These are phyloP conservation scores for Tiliacea citrago DNA, from an alignment of 2,888 invertebrate genomes.

Conservation along the genomic window DNA sequence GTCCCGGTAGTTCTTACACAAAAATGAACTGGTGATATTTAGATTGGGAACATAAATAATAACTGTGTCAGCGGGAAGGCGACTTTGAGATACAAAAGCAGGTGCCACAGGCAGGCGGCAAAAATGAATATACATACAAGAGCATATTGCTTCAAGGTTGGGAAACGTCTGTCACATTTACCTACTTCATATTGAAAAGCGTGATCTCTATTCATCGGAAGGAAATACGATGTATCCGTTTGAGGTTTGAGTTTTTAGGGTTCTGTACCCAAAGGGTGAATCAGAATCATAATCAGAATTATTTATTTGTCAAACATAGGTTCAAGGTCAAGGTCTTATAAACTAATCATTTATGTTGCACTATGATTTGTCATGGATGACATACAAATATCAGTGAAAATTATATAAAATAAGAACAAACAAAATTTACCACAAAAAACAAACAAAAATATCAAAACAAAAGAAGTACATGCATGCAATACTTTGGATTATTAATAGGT, in stretches of 20 bases:
- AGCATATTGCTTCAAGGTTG: conserved; percentile 33
- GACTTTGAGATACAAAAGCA: conserved; percentile 27
- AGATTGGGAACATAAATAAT: conserved; percentile 57
- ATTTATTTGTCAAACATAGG: no score
- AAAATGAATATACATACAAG: conserved; percentile 36
- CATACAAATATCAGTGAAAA: no score
- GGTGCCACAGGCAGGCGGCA: conserved; percentile 52
- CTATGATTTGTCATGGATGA: no score
- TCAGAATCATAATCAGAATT: no score
- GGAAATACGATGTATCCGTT: conserved; percentile 20
- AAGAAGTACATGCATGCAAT: no score
- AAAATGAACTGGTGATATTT: conserved; percentile 45
- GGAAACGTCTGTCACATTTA: conserved; percentile 27
- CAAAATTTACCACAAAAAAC: no score
- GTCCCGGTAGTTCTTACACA: not conserved
- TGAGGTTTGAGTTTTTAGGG: not conserved
- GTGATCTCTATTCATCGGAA: conserved; percentile 48
- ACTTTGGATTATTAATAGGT: no score
- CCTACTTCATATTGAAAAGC: conserved; percentile 46
- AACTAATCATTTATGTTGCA: no score
- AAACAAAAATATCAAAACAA: no score
- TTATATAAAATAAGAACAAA: no score
- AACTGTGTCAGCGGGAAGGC: conserved; percentile 33
- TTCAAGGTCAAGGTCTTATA: no score
- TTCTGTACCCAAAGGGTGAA: not conserved